phyloP scores from a whole-genome alignment of 2,113 vertebrate genomes.

The Alosa alosa region DNA sequence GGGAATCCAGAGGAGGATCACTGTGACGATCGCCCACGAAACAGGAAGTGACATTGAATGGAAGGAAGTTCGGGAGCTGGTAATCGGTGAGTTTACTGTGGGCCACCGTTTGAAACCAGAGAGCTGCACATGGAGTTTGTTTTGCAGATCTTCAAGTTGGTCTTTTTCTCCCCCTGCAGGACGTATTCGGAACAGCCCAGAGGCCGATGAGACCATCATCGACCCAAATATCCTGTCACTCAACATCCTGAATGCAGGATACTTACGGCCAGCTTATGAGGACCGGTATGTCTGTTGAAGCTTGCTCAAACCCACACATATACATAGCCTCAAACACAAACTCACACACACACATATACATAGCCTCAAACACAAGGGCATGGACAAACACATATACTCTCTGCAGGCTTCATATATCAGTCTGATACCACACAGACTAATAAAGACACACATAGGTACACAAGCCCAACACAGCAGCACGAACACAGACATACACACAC shows the following conservation, averaged over 20 bases:
- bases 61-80: constrained; percentile 96
- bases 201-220: constrained; percentile 92
- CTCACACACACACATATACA: not conserved
- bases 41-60: constrained; percentile 88
- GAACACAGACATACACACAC: constrained; percentile 24
- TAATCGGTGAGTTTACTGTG: constrained; percentile 84
- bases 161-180: constrained; percentile 65
- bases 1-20: constrained; percentile 97
- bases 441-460: not conserved
- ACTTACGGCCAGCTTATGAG: constrained; percentile 86
- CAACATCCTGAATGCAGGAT: constrained; percentile 90
- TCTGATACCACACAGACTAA: no score
- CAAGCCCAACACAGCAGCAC: not conserved
- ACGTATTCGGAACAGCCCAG: constrained; percentile 93
- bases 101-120: not conserved
- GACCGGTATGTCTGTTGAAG: constrained; percentile 80
- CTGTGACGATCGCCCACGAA: constrained; percentile 91
- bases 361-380: not conserved
- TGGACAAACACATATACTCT: no score
- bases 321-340: not conserved
- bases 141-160: not conserved
- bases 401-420: no score
- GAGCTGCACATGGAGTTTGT: not conserved
- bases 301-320: not conserved
- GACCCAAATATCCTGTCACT: constrained; percentile 98